A percentile compares a stretch with the other conserved stretches of the same genome.
These are phyloP conservation scores for Palaemon carinicauda DNA, from an alignment of 1,140 invertebrate genomes.

Conservation along the genomic window DNA sequence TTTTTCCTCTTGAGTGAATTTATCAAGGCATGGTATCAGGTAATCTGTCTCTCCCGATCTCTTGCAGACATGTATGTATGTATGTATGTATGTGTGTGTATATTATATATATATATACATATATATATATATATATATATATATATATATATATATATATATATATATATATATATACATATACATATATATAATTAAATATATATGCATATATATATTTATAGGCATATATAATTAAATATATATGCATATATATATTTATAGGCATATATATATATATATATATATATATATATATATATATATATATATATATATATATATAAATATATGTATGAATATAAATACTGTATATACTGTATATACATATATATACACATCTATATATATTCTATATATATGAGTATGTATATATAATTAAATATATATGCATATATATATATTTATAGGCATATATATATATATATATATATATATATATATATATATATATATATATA, in stretches of 20 bases:
- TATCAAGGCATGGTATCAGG: no score
- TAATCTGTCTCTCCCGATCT: no score
- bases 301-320: neutral
- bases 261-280: neutral
- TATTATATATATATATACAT: neutral
- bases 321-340: neutral
- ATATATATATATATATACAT: neutral
- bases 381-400: neutral
- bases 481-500: no score
- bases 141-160: neutral
- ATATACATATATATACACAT: neutral
- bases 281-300: slow-evolving; percentile 3
- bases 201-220: neutral
- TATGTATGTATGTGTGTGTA: neutral
- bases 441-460: no score
- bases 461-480: no score
- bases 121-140: slow-evolving; percentile 9
- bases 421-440: no score
- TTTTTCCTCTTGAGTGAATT: no score
- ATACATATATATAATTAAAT: neutral
- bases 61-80: no score
- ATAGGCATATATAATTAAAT: neutral
- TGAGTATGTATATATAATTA: neutral
- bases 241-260: slow-evolving; percentile 3
- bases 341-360: no score